Base-by-base conservation (phyloP, 2,888 invertebrate species). In the Pyrochroa serraticornis region DNA sequence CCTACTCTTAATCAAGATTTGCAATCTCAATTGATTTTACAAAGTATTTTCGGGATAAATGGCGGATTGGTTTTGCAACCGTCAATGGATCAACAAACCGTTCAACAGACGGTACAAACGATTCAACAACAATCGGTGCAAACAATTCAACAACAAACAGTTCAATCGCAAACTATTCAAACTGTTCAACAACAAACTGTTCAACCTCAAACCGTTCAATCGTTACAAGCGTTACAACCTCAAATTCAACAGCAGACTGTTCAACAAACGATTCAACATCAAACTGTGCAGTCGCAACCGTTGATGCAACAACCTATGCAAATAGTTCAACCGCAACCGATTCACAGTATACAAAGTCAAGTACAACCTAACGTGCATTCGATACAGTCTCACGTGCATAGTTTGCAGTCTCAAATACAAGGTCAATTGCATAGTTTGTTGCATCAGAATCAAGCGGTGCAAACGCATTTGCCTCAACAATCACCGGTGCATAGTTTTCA, bases 1-100 rank as follows among this genome's bases (percentile, higher is more conserved):
- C 84, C 86, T 2, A 83, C 82, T 49, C 73, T 82, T 37, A 84
- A 83, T 42, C 84, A 84, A 63, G 84, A 84, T 68, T 74, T 79
- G 9, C 78, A 80, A 62, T 77, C 77, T 8, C 80, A 80, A 62
- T 64, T 80, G 37, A 71, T 80, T n/a, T 61, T 80, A 7, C 80
- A 80, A 62, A 78, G 78, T 56, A 68, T 80, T 14, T 74, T 80
- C 46, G 79, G 79, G 3, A 67, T 79, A 31, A 79, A 79, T 46
- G 75, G 76, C 9, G 76, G 77, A 3, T 62, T 79, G 13, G 78
- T 79, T 1, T 57, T 79, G 33, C 79, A 79, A 53, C 79, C 79
- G 22, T 22, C 22, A 5, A 22, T 22, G 22, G 22, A 22, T 5
- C 22, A 22, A 22, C 22, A 22, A 5, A 22, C 22, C 22, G 77